Evolutionary conservation across 2,888 invertebrate species (phyloP).

Genomic region (Lithodes maja): DNA sequence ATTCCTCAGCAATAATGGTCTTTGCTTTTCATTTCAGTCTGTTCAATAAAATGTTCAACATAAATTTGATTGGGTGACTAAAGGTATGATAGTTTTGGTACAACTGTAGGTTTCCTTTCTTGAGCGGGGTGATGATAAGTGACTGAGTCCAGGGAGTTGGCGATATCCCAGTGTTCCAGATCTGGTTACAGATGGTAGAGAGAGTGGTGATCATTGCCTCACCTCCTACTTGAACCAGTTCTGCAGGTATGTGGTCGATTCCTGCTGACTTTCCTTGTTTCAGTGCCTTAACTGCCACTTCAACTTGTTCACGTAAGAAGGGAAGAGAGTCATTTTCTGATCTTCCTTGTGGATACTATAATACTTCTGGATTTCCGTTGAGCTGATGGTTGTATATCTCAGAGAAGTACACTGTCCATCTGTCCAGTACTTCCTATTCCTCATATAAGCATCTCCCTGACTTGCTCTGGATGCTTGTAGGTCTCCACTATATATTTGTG

Average conservation of each 20-base stretch:
- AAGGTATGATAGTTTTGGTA: not conserved
- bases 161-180: conserved; percentile 14
- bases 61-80: not conserved
- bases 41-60: not conserved
- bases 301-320: no score
- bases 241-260: conserved; percentile 3
- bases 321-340: no score
- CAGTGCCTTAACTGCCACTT: not conserved
- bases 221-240: conserved; percentile 5
- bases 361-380: no score
- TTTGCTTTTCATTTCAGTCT: not conserved
- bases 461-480: no score
- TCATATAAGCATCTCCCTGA: no score
- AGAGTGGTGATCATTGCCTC: no score
- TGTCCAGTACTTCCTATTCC: no score
- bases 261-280: conserved; percentile 4
- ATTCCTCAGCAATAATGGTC: conserved; percentile 4
- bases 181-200: not conserved
- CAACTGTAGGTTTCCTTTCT: not conserved
- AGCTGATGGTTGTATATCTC: no score
- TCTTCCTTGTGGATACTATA: no score
- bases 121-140: not conserved
- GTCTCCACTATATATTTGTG: no score
- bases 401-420: no score
- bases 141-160: not conserved